A percentile compares a stretch with the other conserved stretches of the same genome.
phyloP scores from a whole-genome alignment of 2,888 invertebrate species.

The Harpalus rubripes region DNA sequence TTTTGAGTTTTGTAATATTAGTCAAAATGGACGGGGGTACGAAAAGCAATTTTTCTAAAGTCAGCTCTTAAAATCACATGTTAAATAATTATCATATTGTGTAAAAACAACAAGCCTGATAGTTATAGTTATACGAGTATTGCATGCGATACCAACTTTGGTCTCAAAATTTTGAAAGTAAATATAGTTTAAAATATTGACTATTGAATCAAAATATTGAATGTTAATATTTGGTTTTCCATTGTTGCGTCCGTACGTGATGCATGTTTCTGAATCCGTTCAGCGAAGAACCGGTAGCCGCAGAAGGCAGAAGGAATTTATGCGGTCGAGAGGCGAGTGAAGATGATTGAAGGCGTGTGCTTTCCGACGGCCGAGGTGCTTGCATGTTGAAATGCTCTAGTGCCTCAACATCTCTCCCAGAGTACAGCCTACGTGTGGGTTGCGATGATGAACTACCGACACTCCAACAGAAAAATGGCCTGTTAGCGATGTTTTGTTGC shows the following conservation, averaged over 20 bases:
- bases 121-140: too few relatives aligned
- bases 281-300: conserved; percentile 41
- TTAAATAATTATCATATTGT: too few relatives aligned
- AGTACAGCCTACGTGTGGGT: conserved; percentile 10
- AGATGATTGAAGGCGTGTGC: conserved; percentile 64
- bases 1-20: too few relatives aligned
- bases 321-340: conserved; percentile 34
- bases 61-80: too few relatives aligned
- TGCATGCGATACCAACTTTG: too few relatives aligned
- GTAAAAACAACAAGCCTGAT: too few relatives aligned
- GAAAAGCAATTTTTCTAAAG: too few relatives aligned
- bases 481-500: conserved; percentile 47
- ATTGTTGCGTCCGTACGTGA: neutral
- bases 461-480: conserved; percentile 46
- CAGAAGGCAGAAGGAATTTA: conserved; percentile 59
- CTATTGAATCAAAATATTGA: too few relatives aligned
- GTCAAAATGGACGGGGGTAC: too few relatives aligned
- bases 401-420: neutral
- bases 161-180: too few relatives aligned
- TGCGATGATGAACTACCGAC: conserved; percentile 23
- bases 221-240: too few relatives aligned
- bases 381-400: conserved; percentile 49
- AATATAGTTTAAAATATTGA: too few relatives aligned
- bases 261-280: conserved; percentile 1
- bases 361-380: conserved; percentile 47